Evolutionary conservation across 1,140 invertebrate species (phyloP).

Genomic region (Drosophila kepulauana): DNA sequence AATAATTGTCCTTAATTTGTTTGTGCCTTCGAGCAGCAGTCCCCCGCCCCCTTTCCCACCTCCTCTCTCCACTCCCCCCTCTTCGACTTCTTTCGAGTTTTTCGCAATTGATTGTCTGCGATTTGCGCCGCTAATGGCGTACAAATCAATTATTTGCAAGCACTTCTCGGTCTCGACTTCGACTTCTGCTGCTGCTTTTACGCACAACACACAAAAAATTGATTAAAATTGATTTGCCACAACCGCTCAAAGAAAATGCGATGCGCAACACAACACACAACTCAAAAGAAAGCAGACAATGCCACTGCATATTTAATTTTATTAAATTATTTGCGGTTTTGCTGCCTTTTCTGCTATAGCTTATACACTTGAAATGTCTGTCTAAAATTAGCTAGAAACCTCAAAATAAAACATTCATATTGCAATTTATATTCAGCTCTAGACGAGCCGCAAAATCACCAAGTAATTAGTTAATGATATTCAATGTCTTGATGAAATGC

Average conservation of each 20-base stretch:
- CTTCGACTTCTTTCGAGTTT: conserved; percentile 17
- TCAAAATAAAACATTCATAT: conserved; percentile 18
- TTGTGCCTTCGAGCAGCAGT: conserved; percentile 68
- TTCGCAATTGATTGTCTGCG: conserved; percentile 76
- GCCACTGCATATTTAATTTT: conserved; percentile 33
- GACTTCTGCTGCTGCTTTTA: not conserved
- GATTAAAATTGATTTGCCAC: conserved; percentile 79
- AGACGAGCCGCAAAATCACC: not conserved
- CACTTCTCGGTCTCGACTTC: conserved; percentile 30
- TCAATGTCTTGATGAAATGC: too few relatives aligned
- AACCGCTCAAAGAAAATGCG: conserved; percentile 20
- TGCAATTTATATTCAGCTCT: not conserved
- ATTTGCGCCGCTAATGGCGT: conserved; percentile 76
- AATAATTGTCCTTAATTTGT: conserved; percentile 84
- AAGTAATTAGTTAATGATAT: conserved; percentile 17
- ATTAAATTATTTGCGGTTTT: conserved; percentile 37
- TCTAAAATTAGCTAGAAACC: conserved; percentile 1
- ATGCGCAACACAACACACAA: conserved; percentile 23
- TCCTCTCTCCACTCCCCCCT: not conserved
- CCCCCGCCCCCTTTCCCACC: not conserved
- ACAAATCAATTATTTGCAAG: conserved; percentile 78
- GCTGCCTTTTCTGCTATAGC: not conserved
- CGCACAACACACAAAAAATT: conserved; percentile 65
- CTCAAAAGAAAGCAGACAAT: conserved; percentile 36
- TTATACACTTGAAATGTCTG: not conserved